phyloP scores from a whole-genome alignment of 1,140 invertebrate species.

The Dendrolimus kikuchii region DNA sequence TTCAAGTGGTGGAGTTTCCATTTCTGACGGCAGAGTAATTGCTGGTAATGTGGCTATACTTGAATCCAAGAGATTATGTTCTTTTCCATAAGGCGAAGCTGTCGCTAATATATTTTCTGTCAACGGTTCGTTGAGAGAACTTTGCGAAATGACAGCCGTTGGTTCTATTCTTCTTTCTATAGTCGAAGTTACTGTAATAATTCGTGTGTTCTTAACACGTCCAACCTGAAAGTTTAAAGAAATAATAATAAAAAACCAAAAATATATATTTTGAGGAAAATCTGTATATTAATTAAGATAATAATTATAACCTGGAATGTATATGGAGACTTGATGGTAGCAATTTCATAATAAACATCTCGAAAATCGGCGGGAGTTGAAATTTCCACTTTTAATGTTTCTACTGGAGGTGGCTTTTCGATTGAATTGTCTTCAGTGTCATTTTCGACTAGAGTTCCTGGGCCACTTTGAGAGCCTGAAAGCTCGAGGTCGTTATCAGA shows the following conservation, averaged over 20 bases:
- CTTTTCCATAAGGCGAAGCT: constrained; percentile 81
- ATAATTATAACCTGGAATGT: constrained; percentile 82
- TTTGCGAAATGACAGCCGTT: constrained; percentile 72
- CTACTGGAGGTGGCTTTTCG: constrained; percentile 77
- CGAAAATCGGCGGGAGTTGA: constrained; percentile 87
- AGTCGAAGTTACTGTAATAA: constrained; percentile 87
- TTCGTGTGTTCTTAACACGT: constrained; percentile 88
- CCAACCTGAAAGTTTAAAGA: constrained; percentile 79
- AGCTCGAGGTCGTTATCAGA: constrained; percentile 78
- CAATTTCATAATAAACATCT: constrained; percentile 89
- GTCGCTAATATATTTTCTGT: constrained; percentile 91
- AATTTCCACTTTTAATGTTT: constrained; percentile 89
- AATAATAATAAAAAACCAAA: constrained; percentile 10
- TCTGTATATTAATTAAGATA: not conserved
- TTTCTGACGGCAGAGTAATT: constrained; percentile 80
- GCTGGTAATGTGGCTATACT: constrained; percentile 87
- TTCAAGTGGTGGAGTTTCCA: constrained; percentile 86
- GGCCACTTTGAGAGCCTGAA: constrained; percentile 77
- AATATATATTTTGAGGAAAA: not conserved
- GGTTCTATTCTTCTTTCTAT: constrained; percentile 82
- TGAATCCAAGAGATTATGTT: constrained; percentile 79
- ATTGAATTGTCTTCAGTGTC: constrained; percentile 75
- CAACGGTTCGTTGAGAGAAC: constrained; percentile 79
- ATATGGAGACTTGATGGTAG: constrained; percentile 91
- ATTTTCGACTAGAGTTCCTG: constrained; percentile 74